A percentile compares a stretch with the other conserved stretches of the same genome.
phyloP scores from a whole-genome alignment of 2,113 vertebrate genomes.

The Aplodontia rufa region DNA sequence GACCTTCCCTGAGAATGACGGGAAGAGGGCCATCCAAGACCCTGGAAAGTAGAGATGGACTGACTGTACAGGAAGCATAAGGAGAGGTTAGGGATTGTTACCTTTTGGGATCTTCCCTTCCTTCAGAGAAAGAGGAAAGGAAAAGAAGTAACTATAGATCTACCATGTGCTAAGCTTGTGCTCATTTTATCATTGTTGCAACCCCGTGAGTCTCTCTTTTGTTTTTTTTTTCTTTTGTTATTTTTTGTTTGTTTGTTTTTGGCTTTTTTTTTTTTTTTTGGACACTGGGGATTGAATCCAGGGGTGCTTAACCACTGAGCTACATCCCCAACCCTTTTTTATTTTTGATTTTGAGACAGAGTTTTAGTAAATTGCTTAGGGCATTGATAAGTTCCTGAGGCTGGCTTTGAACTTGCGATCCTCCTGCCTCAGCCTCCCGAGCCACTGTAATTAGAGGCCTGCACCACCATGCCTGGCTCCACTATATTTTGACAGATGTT shows the following conservation, averaged over 20 bases:
- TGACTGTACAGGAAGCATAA: not conserved
- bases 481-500: not conserved
- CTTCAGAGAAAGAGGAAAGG: not conserved
- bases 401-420: not conserved
- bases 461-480: not conserved
- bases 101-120: not conserved
- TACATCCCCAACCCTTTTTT: not conserved
- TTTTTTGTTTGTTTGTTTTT: no score
- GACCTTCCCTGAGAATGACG: not conserved
- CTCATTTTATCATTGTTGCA: slow-evolving; percentile 47
- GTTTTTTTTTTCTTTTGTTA: no score
- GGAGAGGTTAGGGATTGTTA: not conserved
- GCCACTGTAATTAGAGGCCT: not conserved
- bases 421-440: not conserved
- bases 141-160: not conserved
- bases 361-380: no score
- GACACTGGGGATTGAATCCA: not conserved
- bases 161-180: not conserved
- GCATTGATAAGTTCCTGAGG: not conserved
- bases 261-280: no score
- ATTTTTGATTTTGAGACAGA: not conserved
- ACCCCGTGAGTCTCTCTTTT: not conserved
- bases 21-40: not conserved
- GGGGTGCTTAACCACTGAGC: not conserved
- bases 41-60: not conserved